Conservation (phyloP, 2,113 vertebrate species). For the Dicaeum eximium region DNA sequence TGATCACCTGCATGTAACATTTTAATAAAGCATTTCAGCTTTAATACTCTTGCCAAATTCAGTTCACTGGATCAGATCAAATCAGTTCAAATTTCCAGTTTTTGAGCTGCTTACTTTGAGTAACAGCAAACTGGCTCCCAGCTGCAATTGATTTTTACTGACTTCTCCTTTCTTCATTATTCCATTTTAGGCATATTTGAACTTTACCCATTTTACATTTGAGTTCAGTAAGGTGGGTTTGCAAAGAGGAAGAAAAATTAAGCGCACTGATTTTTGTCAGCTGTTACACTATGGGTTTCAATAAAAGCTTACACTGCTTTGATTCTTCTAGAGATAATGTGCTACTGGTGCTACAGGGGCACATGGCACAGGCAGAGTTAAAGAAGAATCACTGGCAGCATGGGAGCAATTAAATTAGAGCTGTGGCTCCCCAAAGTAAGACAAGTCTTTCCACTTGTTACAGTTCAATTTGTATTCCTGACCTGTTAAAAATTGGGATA, state of each 20-base stretch:
- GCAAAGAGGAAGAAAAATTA: background rate
- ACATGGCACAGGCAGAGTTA: background rate
- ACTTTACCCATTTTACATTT: background rate
- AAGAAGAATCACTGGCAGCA: background rate
- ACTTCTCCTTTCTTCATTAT: background rate
- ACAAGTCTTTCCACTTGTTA: background rate
- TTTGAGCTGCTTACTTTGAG: background rate
- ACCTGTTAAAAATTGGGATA: background rate
- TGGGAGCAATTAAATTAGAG: background rate
- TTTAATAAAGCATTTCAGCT: background rate
- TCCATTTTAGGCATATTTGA: background rate
- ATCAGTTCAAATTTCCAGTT: too few relatives aligned
- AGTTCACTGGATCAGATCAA: background rate
- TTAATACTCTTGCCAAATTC: background rate
- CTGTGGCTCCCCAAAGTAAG: background rate
- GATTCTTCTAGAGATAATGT: background rate
- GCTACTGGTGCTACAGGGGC: background rate
- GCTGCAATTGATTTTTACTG: background rate
- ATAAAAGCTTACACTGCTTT: background rate
- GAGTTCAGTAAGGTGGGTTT: background rate
- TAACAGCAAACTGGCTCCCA: background rate
- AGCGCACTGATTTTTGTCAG: background rate
- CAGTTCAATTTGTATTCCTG: background rate
- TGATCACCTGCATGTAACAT: background rate
- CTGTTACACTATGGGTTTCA: background rate